These are phyloP conservation scores for Capitulum mitella DNA, from an alignment of 2,888 invertebrate species.

Conservation along the genomic window DNA sequence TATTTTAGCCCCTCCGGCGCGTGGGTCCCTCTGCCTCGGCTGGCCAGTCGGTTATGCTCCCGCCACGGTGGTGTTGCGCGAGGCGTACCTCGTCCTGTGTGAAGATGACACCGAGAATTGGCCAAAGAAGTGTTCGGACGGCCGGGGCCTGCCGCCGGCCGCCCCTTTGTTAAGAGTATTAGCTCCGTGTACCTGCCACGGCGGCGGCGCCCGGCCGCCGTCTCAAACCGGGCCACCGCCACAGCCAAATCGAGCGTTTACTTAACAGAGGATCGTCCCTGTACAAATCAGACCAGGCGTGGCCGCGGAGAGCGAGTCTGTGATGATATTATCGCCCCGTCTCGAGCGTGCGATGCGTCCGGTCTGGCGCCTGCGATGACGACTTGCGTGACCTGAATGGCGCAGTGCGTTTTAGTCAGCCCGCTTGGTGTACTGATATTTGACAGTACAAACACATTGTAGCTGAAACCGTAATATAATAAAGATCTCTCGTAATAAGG, in stretches of 20 bases:
- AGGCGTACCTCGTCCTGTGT: not conserved
- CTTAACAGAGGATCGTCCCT: not conserved
- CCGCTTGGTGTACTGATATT: not conserved
- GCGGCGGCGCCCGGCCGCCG: not conserved
- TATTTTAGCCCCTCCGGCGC: no score
- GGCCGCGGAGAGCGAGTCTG: not conserved
- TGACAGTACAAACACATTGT: conserved; percentile 13
- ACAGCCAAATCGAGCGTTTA: conserved; percentile 1
- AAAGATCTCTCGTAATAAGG: not conserved
- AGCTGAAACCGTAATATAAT: not conserved
- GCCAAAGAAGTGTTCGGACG: not conserved
- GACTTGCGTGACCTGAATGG: not conserved
- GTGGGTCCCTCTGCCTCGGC: no score
- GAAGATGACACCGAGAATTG: not conserved
- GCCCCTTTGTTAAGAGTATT: not conserved
- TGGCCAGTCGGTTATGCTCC: no score
- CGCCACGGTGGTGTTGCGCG: not conserved
- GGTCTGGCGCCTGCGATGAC: not conserved
- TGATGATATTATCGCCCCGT: not conserved
- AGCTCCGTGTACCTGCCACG: not conserved
- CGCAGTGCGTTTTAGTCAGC: not conserved
- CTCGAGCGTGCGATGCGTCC: not conserved
- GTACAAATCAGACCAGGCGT: not conserved
- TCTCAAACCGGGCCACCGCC: not conserved
- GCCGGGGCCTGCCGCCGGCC: not conserved